Base-by-base conservation (phyloP, 2,113 vertebrate species). In the Callionymus lyra region DNA sequence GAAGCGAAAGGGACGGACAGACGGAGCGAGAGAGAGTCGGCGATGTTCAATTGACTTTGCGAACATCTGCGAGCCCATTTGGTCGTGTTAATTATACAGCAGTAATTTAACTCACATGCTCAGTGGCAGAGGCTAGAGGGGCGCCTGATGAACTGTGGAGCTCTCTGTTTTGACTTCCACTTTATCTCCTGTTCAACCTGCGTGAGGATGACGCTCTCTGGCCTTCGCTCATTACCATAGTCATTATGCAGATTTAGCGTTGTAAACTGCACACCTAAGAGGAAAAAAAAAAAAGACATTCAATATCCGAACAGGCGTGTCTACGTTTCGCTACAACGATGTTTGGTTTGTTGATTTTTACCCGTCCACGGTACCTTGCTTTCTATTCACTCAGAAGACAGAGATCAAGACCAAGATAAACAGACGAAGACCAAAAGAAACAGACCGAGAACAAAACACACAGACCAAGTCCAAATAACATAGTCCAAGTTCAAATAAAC, bases 1-100 rank as follows among this genome's bases (percentile, higher is more conserved):
- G 45, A 16, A 34, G 32, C 16, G 32, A 14, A 34, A 49, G 36
- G 10, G 33, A n/a, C 5, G 4, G 21, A 53, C 35, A 34, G 19
- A 9, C 11, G 37, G 37, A 50, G 41, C 11, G 33, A 38, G 21
- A 50, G 43, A 52, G 1, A 45, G 21, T 42, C 13, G 18, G 18
- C 18, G n/a, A 27, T 31, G 66, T 77, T 59, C 66, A 63, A 69
- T 77, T 82, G 68, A 70, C 53, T 69, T 58, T 16, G 47, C n/a
- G 67, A 72, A 73, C 78, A 82, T 69, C 70, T 68, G 77, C 36
- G 16, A 53, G 63, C 62, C 48, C 51, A 42, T 66, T 76, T 60
- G 63, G 45, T 50, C 37, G 39, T 47, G 59, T 61, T 75, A 75
- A 82, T 82, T 63, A 70, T 40, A 68, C 15, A 57, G 34, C 53